Evolutionary conservation across 1,140 invertebrate species (phyloP).

Genomic region (Lasaia peninsularis): DNA sequence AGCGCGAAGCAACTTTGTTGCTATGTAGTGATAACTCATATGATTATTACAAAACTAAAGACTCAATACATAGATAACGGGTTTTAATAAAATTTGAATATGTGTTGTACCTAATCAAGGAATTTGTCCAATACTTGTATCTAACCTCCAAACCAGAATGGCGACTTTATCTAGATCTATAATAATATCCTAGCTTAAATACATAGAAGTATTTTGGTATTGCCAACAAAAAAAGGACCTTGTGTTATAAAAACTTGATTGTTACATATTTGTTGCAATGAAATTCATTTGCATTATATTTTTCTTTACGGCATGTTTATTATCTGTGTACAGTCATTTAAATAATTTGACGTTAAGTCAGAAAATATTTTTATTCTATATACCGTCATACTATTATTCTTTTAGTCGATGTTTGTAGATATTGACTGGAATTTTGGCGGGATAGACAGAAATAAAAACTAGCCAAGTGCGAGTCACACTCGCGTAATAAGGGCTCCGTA

Average conservation of each 20-base stretch:
- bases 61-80: no score
- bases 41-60: no score
- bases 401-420: no score
- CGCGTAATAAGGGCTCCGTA: no score
- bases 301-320: not conserved
- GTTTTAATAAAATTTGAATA: no score
- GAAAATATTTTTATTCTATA: not conserved
- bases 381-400: no score
- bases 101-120: no score
- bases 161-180: not conserved
- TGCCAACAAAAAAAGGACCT: slow-evolving; percentile 2
- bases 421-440: no score
- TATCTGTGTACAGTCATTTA: slow-evolving; percentile 2
- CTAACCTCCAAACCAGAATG: not conserved
- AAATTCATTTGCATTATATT: slow-evolving; percentile 7
- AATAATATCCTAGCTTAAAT: not conserved
- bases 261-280: slow-evolving; percentile 4
- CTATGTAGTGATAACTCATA: no score
- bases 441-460: no score
- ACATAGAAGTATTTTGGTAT: not conserved
- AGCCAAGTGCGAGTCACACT: no score
- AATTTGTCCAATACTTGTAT: not conserved
- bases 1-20: no score
- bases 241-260: slow-evolving; percentile 10
- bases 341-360: not conserved